Conservation (phyloP, 2,888 invertebrate species). For the Athalia cordata region DNA sequence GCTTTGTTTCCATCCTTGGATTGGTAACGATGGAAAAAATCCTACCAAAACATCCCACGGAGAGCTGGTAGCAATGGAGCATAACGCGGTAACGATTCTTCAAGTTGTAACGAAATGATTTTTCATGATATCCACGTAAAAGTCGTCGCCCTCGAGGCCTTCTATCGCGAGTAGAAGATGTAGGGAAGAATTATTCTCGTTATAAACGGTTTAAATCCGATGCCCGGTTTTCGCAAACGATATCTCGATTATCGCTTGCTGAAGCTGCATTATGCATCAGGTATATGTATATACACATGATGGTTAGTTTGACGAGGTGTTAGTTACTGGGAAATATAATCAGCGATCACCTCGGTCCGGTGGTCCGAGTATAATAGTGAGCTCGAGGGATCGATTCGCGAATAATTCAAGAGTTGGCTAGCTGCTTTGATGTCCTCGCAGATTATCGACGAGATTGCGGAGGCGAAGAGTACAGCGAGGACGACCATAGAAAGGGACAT, state of each 20-base stretch:
- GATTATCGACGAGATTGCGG: constrained; percentile 76
- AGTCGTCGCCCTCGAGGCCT: too few relatives aligned
- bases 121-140: too few relatives aligned
- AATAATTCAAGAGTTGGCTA: background rate
- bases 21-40: constrained; percentile 74
- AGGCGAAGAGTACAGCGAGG: constrained; percentile 72
- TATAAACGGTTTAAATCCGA: too few relatives aligned
- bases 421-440: constrained; percentile 50
- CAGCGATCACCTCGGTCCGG: too few relatives aligned
- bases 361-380: too few relatives aligned
- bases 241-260: too few relatives aligned
- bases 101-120: background rate
- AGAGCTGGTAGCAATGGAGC: constrained; percentile 54
- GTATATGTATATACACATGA: background rate
- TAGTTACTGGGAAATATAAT: too few relatives aligned
- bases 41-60: constrained; percentile 62
- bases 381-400: too few relatives aligned
- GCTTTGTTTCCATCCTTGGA: constrained; percentile 78
- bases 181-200: too few relatives aligned
- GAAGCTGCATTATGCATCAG: too few relatives aligned
- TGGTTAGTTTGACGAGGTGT: background rate
- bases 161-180: too few relatives aligned
- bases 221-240: too few relatives aligned
- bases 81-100: constrained; percentile 48
- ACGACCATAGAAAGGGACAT: constrained; percentile 75